Evolutionary conservation across 2,888 invertebrate species (phyloP).

Genomic region (Idaea dimidiata): DNA sequence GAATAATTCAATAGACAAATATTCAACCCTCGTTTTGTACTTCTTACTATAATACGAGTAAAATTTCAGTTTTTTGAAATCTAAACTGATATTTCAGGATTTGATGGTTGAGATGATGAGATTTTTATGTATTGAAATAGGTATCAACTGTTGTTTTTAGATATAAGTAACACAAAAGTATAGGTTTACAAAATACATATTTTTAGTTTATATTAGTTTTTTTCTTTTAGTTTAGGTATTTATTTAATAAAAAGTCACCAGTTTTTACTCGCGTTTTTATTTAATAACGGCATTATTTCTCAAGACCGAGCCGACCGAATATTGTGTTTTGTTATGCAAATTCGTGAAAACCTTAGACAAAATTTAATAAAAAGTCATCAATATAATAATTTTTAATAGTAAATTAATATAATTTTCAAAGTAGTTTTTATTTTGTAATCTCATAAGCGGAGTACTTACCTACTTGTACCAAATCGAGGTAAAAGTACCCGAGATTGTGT

Average conservation of each 20-base stretch:
- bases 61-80: background rate
- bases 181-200: too few species aligned
- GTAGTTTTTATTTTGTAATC: background rate
- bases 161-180: too few species aligned
- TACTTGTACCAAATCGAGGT: background rate
- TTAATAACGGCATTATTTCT: too few species aligned
- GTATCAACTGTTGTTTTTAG: background rate
- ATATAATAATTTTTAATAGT: too few species aligned
- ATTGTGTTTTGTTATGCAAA: too few species aligned
- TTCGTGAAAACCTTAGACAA: too few species aligned
- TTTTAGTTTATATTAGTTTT: too few species aligned
- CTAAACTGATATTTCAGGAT: background rate
- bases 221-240: too few species aligned
- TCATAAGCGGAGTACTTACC: background rate
- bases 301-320: too few species aligned
- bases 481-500: background rate
- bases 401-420: background rate
- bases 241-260: too few species aligned
- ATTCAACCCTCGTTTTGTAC: constrained; percentile 57
- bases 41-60: background rate
- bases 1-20: constrained; percentile 80
- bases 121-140: background rate
- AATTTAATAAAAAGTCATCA: too few species aligned
- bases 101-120: background rate
- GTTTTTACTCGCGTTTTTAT: too few species aligned